These are phyloP conservation scores for Tanypteryx hageni DNA, from an alignment of 2,888 invertebrate genomes.

Conservation along the genomic window DNA sequence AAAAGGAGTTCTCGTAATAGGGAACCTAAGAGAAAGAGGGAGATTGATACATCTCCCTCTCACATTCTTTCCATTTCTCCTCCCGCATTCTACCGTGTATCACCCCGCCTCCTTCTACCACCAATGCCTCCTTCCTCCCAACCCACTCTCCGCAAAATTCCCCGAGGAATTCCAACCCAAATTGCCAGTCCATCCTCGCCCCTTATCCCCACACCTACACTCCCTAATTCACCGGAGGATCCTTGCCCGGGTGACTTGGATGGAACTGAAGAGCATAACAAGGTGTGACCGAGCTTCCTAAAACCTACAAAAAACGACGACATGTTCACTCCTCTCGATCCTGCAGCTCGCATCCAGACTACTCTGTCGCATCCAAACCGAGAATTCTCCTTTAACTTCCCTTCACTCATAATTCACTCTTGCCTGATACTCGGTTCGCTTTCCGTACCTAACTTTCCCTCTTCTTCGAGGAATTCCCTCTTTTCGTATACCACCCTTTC, in stretches of 20 bases:
- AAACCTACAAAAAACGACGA: neutral
- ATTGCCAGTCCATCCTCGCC: neutral
- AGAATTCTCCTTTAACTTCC: neutral
- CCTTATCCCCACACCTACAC: neutral
- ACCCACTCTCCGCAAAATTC: neutral
- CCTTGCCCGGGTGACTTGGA: neutral
- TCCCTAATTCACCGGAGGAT: neutral
- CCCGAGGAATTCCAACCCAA: neutral
- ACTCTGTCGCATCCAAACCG: neutral
- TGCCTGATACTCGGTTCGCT: neutral
- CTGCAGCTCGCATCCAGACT: neutral
- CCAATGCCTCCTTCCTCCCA: too few species aligned
- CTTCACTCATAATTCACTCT: neutral
- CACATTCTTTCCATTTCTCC: neutral
- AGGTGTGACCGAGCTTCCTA: neutral
- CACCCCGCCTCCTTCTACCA: neutral
- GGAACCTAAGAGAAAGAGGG: neutral
- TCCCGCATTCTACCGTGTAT: too few species aligned
- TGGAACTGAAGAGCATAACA: neutral
- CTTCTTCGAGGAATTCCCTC: too few species aligned
- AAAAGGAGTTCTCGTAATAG: neutral
- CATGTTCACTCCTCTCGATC: neutral
- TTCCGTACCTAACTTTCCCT: neutral
- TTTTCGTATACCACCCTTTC: too few species aligned
- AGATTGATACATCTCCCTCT: neutral